Conservation (phyloP, 2,888 invertebrate species). For the Coronaproctus castanopsis region DNA sequence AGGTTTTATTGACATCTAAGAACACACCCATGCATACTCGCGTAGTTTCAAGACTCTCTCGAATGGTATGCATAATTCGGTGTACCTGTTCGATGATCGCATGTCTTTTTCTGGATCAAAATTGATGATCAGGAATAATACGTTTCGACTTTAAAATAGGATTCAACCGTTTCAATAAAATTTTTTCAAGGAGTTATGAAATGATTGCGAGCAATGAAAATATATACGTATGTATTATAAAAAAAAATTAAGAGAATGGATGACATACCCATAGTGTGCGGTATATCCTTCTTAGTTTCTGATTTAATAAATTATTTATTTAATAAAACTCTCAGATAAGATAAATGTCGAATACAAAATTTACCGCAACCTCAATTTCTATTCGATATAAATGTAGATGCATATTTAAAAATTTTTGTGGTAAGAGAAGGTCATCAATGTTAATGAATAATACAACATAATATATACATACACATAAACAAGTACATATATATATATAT, state of each 20-base stretch:
- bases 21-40: slow-evolving; percentile 20
- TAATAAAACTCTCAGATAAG: too few species aligned
- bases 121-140: slow-evolving; percentile 19
- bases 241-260: too few species aligned
- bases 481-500: not conserved
- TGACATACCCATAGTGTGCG: too few species aligned
- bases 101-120: slow-evolving; percentile 22
- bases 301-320: too few species aligned
- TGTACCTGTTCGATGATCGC: slow-evolving; percentile 22
- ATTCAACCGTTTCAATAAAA: slow-evolving; percentile 16
- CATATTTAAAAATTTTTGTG: too few species aligned
- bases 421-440: too few species aligned
- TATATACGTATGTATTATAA: too few species aligned
- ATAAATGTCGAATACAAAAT: too few species aligned
- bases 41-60: slow-evolving; percentile 18
- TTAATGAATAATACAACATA: too few species aligned
- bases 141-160: slow-evolving; percentile 10
- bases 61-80: slow-evolving; percentile 19
- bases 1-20: slow-evolving; percentile 23
- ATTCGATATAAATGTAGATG: too few species aligned
- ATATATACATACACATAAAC: not conserved
- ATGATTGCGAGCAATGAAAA: slow-evolving; percentile 19
- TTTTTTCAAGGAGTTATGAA: slow-evolving; percentile 20
- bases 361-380: too few species aligned
- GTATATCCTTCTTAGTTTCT: too few species aligned